These are phyloP conservation scores for Pluvianellus socialis DNA, from an alignment of 2,113 vertebrate genomes.

Conservation along the genomic window DNA sequence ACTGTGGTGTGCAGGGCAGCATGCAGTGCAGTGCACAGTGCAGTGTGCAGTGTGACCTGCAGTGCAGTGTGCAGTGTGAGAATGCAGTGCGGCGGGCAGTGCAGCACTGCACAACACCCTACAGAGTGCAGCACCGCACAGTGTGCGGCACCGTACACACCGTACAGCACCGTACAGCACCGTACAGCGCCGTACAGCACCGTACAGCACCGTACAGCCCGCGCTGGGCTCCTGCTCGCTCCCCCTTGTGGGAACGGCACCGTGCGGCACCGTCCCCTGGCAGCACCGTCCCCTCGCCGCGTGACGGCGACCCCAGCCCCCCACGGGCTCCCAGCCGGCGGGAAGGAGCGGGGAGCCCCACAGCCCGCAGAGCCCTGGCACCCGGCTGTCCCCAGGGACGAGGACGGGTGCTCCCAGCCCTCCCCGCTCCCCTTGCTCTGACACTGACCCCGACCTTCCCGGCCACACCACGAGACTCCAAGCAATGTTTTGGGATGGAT, in stretches of 20 bases:
- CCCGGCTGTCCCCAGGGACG: accelerated
- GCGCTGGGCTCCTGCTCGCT: background rate
- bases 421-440: background rate
- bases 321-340: accelerated
- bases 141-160: too few species aligned
- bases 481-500: background rate
- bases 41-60: too few species aligned
- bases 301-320: accelerated
- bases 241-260: background rate
- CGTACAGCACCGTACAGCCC: accelerated
- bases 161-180: too few species aligned
- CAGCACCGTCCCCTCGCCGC: background rate
- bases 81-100: too few species aligned
- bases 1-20: too few species aligned
- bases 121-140: background rate
- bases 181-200: background rate
- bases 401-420: background rate
- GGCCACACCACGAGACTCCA: background rate
- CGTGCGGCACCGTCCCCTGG: background rate
- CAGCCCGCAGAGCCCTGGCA: accelerated
- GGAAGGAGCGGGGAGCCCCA: background rate
- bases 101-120: background rate
- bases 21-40: too few species aligned
- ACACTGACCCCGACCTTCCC: background rate
- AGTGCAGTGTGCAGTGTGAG: too few species aligned